Percentiles rank a stretch among this genome's conserved stretches.
Evolutionary conservation across 64 coral and sea anemone species (phyloP).

Genomic region (Exaiptasia diaphana): DNA sequence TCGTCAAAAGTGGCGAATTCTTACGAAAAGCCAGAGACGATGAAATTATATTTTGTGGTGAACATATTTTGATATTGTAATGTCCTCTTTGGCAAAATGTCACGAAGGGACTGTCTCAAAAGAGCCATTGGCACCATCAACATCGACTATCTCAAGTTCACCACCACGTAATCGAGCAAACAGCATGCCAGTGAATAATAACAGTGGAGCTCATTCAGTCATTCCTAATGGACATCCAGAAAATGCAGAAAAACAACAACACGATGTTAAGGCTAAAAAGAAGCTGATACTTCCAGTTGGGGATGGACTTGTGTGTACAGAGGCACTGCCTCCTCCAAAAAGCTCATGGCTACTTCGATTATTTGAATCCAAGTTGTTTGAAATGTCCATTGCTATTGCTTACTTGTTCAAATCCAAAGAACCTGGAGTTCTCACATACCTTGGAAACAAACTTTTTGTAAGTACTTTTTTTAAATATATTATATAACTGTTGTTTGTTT

Average conservation of each 20-base stretch:
- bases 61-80: conserved; percentile 1
- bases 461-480: conserved; percentile 53
- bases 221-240: background rate
- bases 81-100: background rate
- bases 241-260: background rate
- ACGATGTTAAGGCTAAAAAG: background rate
- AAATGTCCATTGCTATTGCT: conserved; percentile 98
- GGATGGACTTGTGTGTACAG: background rate
- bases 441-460: conserved; percentile 99
- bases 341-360: conserved; percentile 85
- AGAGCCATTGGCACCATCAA: background rate
- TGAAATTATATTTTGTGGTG: too few relatives aligned
- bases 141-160: background rate
- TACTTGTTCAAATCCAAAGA: conserved; percentile 99
- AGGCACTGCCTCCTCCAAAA: conserved; percentile 70
- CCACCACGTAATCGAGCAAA: background rate
- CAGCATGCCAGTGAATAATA: background rate
- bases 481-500: background rate
- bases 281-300: background rate
- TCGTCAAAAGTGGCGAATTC: too few relatives aligned
- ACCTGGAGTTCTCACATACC: conserved; percentile 87
- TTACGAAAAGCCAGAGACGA: too few relatives aligned
- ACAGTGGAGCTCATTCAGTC: background rate
- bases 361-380: conserved; percentile 97
- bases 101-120: background rate